phyloP scores from a whole-genome alignment of 2,888 invertebrate genomes.

The Tachina lurida region DNA sequence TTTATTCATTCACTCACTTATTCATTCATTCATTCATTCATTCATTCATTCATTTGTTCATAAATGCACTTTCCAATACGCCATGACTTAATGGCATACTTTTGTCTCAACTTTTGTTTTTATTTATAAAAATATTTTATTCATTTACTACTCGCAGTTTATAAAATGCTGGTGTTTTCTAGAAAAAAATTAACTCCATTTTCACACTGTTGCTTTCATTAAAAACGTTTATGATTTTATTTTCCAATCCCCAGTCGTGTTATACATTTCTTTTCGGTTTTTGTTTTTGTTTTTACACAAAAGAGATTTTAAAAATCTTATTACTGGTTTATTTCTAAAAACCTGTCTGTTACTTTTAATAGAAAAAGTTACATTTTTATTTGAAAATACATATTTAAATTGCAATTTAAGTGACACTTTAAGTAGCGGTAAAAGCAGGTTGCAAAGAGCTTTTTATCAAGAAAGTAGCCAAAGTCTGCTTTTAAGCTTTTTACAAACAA shows the following conservation, averaged over 20 bases:
- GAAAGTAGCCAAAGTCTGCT: slow-evolving; percentile 2
- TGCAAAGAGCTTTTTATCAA: background rate
- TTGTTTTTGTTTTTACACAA: background rate
- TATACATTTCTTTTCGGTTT: slow-evolving; percentile 24
- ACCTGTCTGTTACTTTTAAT: background rate
- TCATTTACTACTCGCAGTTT: slow-evolving; percentile 39
- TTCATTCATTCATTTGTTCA: slow-evolving; percentile 13
- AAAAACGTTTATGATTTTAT: slow-evolving; percentile 56
- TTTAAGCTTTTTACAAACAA: background rate
- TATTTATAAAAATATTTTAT: slow-evolving; percentile 41
- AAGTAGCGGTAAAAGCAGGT: slow-evolving; percentile 25
- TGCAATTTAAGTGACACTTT: slow-evolving; percentile 40
- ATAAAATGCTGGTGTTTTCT: slow-evolving; percentile 26
- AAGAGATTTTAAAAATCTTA: slow-evolving; percentile 14
- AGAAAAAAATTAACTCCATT: slow-evolving; percentile 14
- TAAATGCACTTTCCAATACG: slow-evolving; percentile 68
- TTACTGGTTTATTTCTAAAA: slow-evolving; percentile 39
- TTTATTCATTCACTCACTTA: background rate
- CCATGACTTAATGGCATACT: slow-evolving; percentile 70
- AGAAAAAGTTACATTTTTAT: background rate
- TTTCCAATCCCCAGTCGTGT: slow-evolving; percentile 53
- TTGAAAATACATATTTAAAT: slow-evolving; percentile 14
- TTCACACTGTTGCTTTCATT: slow-evolving; percentile 68
- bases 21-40: background rate
- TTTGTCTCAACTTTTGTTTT: slow-evolving; percentile 48